Evolutionary conservation across 2,113 vertebrate species (phyloP).

Genomic region (Peromyscus leucopus): DNA sequence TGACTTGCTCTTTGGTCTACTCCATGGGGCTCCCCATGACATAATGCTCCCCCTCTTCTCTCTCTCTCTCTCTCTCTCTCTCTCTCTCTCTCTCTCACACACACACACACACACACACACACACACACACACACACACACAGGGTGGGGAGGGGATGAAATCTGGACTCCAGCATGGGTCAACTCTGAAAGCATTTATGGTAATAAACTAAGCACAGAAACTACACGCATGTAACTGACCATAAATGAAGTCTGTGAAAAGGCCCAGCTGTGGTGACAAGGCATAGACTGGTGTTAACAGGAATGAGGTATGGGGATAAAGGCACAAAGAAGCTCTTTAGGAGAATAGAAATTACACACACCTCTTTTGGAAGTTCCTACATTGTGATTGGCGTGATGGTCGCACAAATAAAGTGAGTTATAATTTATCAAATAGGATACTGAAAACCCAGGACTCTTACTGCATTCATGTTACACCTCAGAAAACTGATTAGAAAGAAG

Average conservation of each 20-base stretch:
- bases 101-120: not conserved
- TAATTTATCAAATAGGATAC: not conserved
- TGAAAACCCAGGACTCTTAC: not conserved
- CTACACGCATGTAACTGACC: not conserved
- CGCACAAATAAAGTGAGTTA: not conserved
- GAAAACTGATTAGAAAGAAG: slow-evolving; percentile 4
- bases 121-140: not conserved
- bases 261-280: not conserved
- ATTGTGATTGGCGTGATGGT: not conserved
- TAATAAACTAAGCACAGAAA: slow-evolving; percentile 15
- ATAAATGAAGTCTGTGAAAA: not conserved
- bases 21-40: not conserved
- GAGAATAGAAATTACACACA: no score
- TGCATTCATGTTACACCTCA: not conserved
- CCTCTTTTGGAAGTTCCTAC: not conserved
- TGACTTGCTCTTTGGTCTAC: not conserved
- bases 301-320: not conserved
- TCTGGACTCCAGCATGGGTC: not conserved
- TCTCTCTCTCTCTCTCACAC: no score
- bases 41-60: not conserved
- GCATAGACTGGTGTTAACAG: not conserved
- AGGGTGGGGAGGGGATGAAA: not conserved
- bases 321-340: not conserved
- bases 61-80: not conserved
- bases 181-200: not conserved